phyloP scores from a whole-genome alignment of 2,113 vertebrate species.

The Hypomesus transpacificus region DNA sequence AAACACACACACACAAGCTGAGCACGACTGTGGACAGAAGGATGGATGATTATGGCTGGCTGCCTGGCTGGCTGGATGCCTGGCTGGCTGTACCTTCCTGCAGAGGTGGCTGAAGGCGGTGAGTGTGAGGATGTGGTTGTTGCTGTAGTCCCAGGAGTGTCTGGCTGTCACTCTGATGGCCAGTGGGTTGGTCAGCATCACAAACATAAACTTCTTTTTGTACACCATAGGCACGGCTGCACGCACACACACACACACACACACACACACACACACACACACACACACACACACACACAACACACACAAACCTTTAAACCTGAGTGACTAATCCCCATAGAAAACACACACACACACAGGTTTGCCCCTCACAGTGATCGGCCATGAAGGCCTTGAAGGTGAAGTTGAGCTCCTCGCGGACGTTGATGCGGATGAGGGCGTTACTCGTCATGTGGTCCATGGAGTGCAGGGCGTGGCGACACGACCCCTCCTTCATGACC shows the following conservation, averaged over 20 bases:
- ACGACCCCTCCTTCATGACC: slow-evolving; percentile 14
- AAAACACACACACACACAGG: background rate
- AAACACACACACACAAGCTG: background rate
- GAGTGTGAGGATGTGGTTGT: slow-evolving; percentile 30
- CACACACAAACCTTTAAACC: background rate
- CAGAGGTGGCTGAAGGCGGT: slow-evolving; percentile 14
- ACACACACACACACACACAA: background rate
- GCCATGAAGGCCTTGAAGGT: slow-evolving; percentile 25
- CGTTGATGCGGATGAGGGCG: slow-evolving; percentile 16
- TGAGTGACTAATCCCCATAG: too few relatives aligned
- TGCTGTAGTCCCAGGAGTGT: slow-evolving; percentile 16
- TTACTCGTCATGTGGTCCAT: slow-evolving; percentile 5
- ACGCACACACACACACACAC: slow-evolving; percentile 4
- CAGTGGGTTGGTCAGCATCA: slow-evolving; percentile 21
- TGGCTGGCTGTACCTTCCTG: slow-evolving; percentile 11
- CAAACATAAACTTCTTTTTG: slow-evolving; percentile 22
- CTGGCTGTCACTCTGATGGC: slow-evolving; percentile 17
- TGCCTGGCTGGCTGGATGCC: background rate
- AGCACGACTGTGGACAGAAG: background rate
- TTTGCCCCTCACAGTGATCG: slow-evolving; percentile 10
- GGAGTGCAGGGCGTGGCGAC: slow-evolving; percentile 20
- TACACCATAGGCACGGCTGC: background rate
- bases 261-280: slow-evolving; percentile 5
- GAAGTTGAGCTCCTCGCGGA: slow-evolving; percentile 18
- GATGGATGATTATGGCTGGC: background rate